Evolutionary conservation across 2,888 invertebrate genomes (phyloP).

Genomic region (Drosophila pseudotakahashii): DNA sequence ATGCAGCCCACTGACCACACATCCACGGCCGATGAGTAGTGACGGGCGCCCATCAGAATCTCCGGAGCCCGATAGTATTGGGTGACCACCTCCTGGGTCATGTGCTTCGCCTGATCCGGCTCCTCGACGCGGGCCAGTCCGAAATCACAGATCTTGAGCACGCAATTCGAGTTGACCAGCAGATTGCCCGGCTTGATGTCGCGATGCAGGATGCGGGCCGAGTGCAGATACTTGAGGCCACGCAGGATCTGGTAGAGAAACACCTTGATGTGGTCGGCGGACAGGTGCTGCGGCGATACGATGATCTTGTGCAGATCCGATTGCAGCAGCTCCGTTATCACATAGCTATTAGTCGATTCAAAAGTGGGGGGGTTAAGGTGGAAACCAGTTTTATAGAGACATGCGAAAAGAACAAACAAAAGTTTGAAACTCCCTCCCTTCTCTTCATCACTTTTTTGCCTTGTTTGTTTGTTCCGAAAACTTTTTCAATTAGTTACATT

Average conservation of each 20-base stretch:
- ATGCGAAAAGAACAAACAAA: constrained; percentile 10
- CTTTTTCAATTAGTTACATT: constrained; percentile 71
- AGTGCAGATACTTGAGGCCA: constrained; percentile 99
- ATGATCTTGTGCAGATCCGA: constrained; percentile 99
- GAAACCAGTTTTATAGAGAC: constrained; percentile 37
- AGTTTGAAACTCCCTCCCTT: constrained; percentile 4
- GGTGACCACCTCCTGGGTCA: constrained; percentile 99
- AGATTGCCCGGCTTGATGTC: constrained; percentile 99
- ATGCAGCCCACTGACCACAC: constrained; percentile 99
- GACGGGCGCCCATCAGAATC: constrained; percentile 99
- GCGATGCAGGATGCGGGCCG: constrained; percentile 98
- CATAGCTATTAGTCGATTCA: constrained; percentile 89
- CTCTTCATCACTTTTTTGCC: constrained; percentile 20
- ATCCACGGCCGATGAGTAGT: constrained; percentile 98
- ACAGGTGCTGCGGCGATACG: constrained; percentile 99
- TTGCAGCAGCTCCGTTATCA: constrained; percentile 99
- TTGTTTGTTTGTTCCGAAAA: constrained; percentile 55
- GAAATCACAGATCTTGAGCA: constrained; percentile 99
- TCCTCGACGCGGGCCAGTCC: constrained; percentile 99
- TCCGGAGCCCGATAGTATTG: constrained; percentile 99
- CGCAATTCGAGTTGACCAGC: constrained; percentile 99
- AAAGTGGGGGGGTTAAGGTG: constrained; percentile 44
- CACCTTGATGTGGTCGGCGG: constrained; percentile 99
- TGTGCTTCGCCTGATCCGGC: constrained; percentile 95
- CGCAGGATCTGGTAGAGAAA: constrained; percentile 99